Evolutionary conservation across 2,888 invertebrate genomes (phyloP).

Genomic region (Nasonovia ribisnigri): DNA sequence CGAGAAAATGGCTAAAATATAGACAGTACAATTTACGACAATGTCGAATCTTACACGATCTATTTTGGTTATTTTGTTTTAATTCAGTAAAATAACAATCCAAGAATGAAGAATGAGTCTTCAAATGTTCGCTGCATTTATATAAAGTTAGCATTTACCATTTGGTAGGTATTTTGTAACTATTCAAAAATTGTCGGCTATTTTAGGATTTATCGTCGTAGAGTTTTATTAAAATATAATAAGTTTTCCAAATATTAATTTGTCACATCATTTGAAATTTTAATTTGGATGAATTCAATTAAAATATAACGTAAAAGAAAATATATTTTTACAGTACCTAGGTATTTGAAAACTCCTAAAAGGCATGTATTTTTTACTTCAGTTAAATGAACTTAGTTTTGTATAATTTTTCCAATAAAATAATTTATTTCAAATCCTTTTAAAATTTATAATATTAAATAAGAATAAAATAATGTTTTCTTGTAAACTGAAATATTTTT

Average conservation of each 20-base stretch:
- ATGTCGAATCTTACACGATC: background rate
- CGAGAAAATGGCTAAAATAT: background rate
- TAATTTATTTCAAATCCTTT: background rate
- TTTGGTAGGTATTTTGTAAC: background rate
- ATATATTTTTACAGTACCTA: background rate
- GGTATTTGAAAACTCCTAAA: background rate
- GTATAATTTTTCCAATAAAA: background rate
- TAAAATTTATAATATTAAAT: background rate
- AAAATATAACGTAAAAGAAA: background rate
- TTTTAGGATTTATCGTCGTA: background rate
- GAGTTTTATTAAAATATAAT: background rate
- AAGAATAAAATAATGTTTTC: background rate
- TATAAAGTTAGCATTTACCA: background rate
- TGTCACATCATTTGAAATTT: background rate
- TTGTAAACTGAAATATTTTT: background rate
- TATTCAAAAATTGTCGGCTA: background rate
- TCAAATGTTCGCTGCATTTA: background rate
- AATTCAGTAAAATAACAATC: background rate
- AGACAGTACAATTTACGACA: background rate
- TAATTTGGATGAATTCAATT: background rate
- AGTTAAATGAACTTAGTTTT: background rate
- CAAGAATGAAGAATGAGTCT: background rate
- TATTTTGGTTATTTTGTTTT: background rate
- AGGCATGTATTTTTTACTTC: background rate
- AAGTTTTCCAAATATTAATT: background rate